Evolutionary conservation across 2,113 vertebrate species (phyloP).

Genomic region (Triplophysa rosa): DNA sequence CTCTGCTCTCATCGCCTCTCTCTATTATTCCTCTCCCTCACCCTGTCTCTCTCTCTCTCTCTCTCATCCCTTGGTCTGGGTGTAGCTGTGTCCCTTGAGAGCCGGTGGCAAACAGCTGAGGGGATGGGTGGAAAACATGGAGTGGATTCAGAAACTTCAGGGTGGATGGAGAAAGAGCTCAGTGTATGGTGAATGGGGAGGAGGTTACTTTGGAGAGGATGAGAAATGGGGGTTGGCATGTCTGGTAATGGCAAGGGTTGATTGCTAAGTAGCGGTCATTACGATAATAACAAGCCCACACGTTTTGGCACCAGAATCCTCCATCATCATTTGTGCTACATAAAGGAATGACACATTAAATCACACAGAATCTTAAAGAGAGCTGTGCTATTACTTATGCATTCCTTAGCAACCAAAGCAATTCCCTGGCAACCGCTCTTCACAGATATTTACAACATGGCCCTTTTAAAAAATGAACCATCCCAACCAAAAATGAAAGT

Average conservation of each 20-base stretch:
- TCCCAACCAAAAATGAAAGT: no score
- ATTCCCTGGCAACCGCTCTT: no score
- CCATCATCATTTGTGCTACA: neutral
- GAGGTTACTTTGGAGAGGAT: neutral
- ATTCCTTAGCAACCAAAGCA: no score
- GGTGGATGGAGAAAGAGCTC: slow-evolving; percentile 17
- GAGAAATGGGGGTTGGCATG: neutral
- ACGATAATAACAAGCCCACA: no score
- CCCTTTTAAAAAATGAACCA: no score
- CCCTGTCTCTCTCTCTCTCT: neutral
- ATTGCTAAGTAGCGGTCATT: slow-evolving; percentile 1
- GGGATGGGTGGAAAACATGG: slow-evolving; percentile 35
- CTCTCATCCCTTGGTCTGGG: slow-evolving; percentile 42
- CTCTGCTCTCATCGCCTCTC: slow-evolving; percentile 25
- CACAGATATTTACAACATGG: no score
- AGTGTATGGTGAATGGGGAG: neutral
- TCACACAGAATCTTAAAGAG: neutral
- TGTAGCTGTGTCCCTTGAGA: slow-evolving; percentile 46
- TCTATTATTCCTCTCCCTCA: slow-evolving; percentile 22
- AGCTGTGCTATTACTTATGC: neutral
- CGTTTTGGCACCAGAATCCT: neutral
- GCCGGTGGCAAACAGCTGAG: slow-evolving; percentile 44
- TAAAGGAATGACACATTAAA: neutral
- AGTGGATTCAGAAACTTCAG: neutral
- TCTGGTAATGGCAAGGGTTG: slow-evolving; percentile 15